phyloP scores from a whole-genome alignment of 2,888 invertebrate genomes.

The Allygus modestus region DNA sequence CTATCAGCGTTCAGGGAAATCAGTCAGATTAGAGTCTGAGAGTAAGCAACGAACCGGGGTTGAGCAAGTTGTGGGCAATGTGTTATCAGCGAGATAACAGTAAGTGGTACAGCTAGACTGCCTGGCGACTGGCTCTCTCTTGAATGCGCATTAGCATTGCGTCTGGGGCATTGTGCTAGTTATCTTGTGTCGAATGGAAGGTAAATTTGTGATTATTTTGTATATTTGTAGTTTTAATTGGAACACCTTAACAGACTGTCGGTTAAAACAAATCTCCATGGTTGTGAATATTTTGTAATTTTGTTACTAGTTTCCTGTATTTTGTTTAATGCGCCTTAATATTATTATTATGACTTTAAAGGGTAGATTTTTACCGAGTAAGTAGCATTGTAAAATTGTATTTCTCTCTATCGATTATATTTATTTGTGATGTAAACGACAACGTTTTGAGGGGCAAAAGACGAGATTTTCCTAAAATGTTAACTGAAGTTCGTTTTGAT shows the following conservation, averaged over 20 bases:
- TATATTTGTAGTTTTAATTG: neutral
- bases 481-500: no score
- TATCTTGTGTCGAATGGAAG: neutral
- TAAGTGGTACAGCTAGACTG: neutral
- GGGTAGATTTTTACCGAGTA: no score
- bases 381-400: no score
- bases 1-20: neutral
- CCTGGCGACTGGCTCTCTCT: neutral
- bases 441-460: no score
- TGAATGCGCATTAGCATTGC: no score
- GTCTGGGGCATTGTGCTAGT: neutral
- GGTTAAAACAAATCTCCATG: neutral
- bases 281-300: no score
- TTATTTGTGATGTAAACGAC: no score
- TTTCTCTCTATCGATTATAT: no score
- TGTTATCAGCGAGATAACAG: constrained; percentile 5
- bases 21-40: neutral
- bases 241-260: neutral
- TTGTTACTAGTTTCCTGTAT: no score
- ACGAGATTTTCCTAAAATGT: no score
- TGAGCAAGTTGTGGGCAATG: neutral
- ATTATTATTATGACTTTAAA: no score
- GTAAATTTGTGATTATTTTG: neutral
- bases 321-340: no score
- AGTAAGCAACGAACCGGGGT: neutral